Evolutionary conservation across 1,140 invertebrate species (phyloP).

Genomic region (Drosophila bocki): DNA sequence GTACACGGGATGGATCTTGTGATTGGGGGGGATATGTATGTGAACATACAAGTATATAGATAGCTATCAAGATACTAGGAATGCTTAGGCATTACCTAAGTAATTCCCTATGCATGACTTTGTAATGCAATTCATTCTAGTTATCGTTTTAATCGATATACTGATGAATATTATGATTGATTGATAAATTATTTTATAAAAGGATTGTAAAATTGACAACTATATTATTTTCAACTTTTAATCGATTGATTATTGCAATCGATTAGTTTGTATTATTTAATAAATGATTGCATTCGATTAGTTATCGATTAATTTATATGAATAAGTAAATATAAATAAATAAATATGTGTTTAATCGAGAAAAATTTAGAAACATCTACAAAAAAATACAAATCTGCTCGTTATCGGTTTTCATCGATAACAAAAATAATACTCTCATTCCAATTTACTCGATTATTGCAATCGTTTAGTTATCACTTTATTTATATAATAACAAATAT

Average conservation of each 20-base stretch:
- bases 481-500: no score
- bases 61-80: neutral
- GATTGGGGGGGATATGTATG: neutral
- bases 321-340: no score
- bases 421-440: neutral
- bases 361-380: no score
- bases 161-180: no score
- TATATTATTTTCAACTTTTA: no score
- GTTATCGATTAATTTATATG: neutral
- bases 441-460: no score
- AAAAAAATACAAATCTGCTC: neutral
- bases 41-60: neutral
- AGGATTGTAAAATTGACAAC: no score
- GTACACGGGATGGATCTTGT: slow-evolving; percentile 12
- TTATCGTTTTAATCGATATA: neutral
- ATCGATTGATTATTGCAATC: no score
- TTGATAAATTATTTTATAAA: no score
- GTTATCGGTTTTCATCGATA: slow-evolving; percentile 1
- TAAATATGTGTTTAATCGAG: no score
- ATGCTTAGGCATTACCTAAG: neutral
- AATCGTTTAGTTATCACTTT: no score
- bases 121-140: neutral
- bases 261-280: no score
- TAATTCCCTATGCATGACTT: neutral
- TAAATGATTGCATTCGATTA: neutral